Percentiles rank a stretch among this genome's conserved stretches.
Conservation (phyloP, 2,113 vertebrate species). For the Lamprologus callipterus region DNA sequence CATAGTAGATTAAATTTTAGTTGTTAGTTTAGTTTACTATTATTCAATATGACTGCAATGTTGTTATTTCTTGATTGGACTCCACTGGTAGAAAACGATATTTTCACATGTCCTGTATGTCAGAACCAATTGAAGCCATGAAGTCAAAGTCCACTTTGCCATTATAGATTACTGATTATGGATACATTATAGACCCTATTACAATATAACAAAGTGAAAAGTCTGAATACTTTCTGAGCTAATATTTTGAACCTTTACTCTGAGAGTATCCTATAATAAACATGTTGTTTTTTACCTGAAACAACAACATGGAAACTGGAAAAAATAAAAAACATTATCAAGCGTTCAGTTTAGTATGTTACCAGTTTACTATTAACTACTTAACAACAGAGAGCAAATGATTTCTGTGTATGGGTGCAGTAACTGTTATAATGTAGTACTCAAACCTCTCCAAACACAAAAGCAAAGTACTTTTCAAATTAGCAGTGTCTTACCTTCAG, state of each 20-base stretch:
- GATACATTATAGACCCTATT: not conserved
- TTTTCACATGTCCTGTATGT: not conserved
- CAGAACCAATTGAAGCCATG: not conserved
- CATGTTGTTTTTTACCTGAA: not conserved
- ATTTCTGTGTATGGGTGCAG: not conserved
- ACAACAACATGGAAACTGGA: not conserved
- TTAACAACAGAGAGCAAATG: not conserved
- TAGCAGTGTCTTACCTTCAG: not conserved
- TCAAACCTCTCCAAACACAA: not conserved
- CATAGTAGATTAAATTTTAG: not conserved
- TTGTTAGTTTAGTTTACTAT: not conserved
- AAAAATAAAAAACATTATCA: not conserved
- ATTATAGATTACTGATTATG: not conserved
- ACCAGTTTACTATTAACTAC: not conserved
- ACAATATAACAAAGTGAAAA: not conserved
- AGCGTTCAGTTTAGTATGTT: not conserved
- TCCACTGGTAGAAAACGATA: not conserved
- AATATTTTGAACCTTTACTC: not conserved
- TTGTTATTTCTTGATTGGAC: not conserved
- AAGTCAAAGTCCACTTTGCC: not conserved
- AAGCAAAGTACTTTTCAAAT: not conserved
- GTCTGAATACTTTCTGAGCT: not conserved
- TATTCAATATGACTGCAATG: not conserved
- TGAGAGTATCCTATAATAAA: not conserved
- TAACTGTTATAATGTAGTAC: not conserved